Base-by-base conservation (phyloP, 2,888 invertebrate genomes). In the Agapostemon virescens region DNA sequence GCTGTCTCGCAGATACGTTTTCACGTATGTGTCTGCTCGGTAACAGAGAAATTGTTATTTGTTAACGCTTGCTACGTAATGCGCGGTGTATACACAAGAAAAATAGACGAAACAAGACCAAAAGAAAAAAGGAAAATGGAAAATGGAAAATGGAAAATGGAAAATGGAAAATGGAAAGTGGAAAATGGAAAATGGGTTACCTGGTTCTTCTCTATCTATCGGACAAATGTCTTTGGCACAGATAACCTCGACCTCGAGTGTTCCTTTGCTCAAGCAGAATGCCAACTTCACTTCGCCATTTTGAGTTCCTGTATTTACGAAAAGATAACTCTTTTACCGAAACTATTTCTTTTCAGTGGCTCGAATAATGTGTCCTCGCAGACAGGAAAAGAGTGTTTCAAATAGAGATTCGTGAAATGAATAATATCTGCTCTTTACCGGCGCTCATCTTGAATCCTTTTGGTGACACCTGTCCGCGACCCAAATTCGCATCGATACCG, bases 1-100 rank as follows among this genome's bases (percentile, higher is more conserved):
- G 36, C 97, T 97, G 91, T 98, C 98, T 78, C 97, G 96, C 79
- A 98, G 94, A 92, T 98, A 98, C 85, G 98, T 98, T 93, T 98
- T 98, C 73, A 98, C 98, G 93, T 98, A 98, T 30, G 98, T 98
- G 92, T 98, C 98, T 91, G 96, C 94, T 88, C 85, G 9, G 42
- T 26, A 11, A 67, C 20, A 30, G 38, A 42, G 40, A 40, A 23
- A 33, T 26, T 2, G n/a, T 30, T n/a, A n/a, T n/a, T n/a, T n/a
- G n/a, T n/a, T n/a, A n/a, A n/a, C n/a, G n/a, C n/a, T n/a, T n/a
- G n/a, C n/a, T n/a, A n/a, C n/a, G n/a, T n/a, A n/a, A n/a, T n/a
- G n/a, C n/a, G n/a, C n/a, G n/a, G n/a, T n/a, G n/a, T n/a, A n/a
- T n/a, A n/a, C n/a, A n/a, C n/a, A n/a, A n/a, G n/a, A n/a, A n/a